Evolutionary conservation across 2,113 vertebrate genomes (phyloP).

Genomic region (Pampusana beccarii): DNA sequence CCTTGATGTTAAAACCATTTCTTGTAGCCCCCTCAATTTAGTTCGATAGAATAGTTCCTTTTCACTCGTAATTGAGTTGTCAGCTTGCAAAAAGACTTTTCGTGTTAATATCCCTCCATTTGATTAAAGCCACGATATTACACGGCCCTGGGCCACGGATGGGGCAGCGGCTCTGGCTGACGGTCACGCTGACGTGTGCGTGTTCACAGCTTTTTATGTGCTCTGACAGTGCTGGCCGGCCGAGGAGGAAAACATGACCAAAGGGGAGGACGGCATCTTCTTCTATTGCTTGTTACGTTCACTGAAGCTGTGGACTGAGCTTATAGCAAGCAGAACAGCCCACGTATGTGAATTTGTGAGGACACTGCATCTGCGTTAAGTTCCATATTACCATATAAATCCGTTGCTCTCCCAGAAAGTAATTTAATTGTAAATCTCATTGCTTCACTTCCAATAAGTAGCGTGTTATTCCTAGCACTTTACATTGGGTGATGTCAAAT

Average conservation of each 20-base stretch:
- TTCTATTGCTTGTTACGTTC: neutral
- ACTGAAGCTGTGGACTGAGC: neutral
- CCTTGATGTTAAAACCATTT: neutral
- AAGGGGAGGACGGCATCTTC: neutral
- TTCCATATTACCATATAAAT: neutral
- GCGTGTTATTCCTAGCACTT: neutral
- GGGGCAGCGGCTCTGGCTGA: neutral
- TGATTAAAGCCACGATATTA: neutral
- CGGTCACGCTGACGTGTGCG: fast-evolving
- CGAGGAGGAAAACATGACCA: neutral
- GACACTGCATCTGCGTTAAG: neutral
- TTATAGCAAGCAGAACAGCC: neutral
- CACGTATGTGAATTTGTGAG: neutral
- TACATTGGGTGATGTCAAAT: neutral
- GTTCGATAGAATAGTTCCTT: neutral
- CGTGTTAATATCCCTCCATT: fast-evolving
- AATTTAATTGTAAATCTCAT: constrained; percentile 26
- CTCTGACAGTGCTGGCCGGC: neutral
- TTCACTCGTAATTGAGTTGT: neutral
- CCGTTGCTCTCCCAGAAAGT: constrained; percentile 3
- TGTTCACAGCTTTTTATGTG: neutral
- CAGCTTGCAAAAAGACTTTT: neutral
- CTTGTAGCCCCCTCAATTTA: neutral
- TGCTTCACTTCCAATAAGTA: neutral
- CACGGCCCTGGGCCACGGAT: neutral